phyloP scores from a whole-genome alignment of 30 jellyfish, hydroid and myxozoan genomes.

The Nemopilema nomurai region DNA sequence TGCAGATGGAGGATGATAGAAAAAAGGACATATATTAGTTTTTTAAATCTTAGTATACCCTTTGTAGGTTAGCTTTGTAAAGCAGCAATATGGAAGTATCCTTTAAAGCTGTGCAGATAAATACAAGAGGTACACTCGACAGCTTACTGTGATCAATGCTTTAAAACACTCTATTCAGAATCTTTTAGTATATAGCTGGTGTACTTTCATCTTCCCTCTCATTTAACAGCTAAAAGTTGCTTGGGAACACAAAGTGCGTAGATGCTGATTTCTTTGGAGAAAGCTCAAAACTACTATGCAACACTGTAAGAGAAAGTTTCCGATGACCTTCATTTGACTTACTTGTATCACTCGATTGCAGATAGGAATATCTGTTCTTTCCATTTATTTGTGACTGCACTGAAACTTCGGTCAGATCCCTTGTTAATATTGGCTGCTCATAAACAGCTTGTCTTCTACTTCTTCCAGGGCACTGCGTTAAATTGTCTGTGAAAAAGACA shows the following conservation, averaged over 20 bases:
- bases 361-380: no score
- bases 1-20: no score
- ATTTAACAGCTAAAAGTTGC: neutral
- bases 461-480: neutral
- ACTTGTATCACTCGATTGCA: neutral
- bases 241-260: neutral
- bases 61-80: no score
- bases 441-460: conserved; percentile 10
- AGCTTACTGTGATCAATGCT: no score
- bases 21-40: no score
- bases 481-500: neutral
- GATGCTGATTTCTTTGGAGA: neutral
- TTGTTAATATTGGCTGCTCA: conserved; percentile 9
- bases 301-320: neutral
- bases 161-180: no score
- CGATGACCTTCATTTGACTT: neutral
- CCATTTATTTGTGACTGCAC: neutral
- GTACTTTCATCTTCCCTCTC: no score
- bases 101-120: no score
- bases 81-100: no score
- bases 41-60: no score
- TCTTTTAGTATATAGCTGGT: no score
- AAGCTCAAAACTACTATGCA: neutral
- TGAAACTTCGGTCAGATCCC: neutral
- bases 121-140: no score